Evolutionary conservation across 1,140 invertebrate species (phyloP), one percentile per base, ranked within the genome.

Genomic region (Scaptomyza graminum): DNA sequence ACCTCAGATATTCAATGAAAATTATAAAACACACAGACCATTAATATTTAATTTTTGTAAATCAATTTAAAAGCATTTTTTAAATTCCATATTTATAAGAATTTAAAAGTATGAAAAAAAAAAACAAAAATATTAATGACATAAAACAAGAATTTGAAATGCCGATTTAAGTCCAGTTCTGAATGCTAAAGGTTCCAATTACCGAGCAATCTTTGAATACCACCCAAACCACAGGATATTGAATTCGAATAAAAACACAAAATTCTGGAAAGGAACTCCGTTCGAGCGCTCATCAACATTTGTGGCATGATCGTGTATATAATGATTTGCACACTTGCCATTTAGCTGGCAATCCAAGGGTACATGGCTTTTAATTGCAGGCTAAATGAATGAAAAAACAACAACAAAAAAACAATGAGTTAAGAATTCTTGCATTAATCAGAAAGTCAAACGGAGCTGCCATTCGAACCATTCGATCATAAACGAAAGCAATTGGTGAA

Each of bases 391-490:
- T 74, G 72, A 76, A 18, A 12, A 28, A 34, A 13, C 22, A 22
- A 47, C 8, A 16, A 54, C 12, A 18, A 12, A 55, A 0, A 25
- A 13, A 25, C 8, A 44, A 4, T 72, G 79, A 75, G 74, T 67
- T 46, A 25, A 89, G 76, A 75, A 88, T 88, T 88, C 84, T 89
- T 88, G 79, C 79, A 88, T 88, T 88, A 88, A 88, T 88, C 84
- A 88, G 84, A 88, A 88, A 88, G 84, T 79, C 83, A 83, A 89
- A 89, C 84, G 83, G 79, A 89, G 76, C 84, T 88, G 84, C 83
- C 83, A 83, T 63, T 75, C 79, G 74, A 72, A 76, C 73, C 78
- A 78, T 83, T 79, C 82, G 79, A 82, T 81, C 79, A 80, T 82
- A 82, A 80, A 71, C 74, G 76, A 85, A 85, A 85, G 76, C 82